Evolutionary conservation across 2,888 invertebrate species (phyloP).

Genomic region (Ommatoiulus sabulosus): DNA sequence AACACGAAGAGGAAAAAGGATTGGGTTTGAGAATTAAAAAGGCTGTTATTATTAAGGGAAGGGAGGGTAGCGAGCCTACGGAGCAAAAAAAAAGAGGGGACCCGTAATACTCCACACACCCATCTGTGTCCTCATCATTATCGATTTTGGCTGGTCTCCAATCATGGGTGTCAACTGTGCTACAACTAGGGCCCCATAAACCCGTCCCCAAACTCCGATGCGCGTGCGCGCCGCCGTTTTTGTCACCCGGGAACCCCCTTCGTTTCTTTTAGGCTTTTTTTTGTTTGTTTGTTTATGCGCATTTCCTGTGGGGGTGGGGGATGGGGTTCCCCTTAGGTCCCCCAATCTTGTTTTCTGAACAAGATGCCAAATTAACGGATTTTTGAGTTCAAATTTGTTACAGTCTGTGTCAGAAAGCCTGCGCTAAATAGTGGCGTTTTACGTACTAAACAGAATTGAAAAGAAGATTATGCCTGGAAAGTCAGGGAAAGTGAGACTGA

Average conservation of each 20-base stretch:
- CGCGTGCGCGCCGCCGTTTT: slow-evolving; percentile 17
- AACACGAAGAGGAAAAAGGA: slow-evolving; percentile 18
- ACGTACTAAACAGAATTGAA: too few relatives aligned
- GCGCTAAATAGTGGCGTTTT: too few relatives aligned
- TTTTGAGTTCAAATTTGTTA: slow-evolving; percentile 21
- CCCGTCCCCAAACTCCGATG: not conserved
- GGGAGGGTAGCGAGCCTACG: slow-evolving; percentile 14
- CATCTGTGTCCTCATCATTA: slow-evolving; percentile 47
- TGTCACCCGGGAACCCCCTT: slow-evolving; percentile 32
- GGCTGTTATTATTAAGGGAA: slow-evolving; percentile 29
- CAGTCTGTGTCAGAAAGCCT: not conserved
- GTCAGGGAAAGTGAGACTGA: too few relatives aligned
- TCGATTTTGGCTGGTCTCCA: slow-evolving; percentile 55
- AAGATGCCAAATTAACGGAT: slow-evolving; percentile 3
- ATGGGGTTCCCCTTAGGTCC: not conserved
- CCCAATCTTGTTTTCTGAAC: slow-evolving; percentile 21
- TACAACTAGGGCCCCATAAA: slow-evolving; percentile 47
- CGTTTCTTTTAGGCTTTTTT: slow-evolving; percentile 26
- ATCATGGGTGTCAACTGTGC: slow-evolving; percentile 54
- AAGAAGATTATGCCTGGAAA: too few relatives aligned
- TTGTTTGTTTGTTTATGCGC: slow-evolving; percentile 34
- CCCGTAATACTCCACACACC: slow-evolving; percentile 45
- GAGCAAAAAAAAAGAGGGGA: slow-evolving; percentile 24
- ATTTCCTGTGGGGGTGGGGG: not conserved
- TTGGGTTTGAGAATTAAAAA: slow-evolving; percentile 15